Evolutionary conservation across 2,113 vertebrate genomes (phyloP).

Genomic region (Lethenteron reissneri): DNA sequence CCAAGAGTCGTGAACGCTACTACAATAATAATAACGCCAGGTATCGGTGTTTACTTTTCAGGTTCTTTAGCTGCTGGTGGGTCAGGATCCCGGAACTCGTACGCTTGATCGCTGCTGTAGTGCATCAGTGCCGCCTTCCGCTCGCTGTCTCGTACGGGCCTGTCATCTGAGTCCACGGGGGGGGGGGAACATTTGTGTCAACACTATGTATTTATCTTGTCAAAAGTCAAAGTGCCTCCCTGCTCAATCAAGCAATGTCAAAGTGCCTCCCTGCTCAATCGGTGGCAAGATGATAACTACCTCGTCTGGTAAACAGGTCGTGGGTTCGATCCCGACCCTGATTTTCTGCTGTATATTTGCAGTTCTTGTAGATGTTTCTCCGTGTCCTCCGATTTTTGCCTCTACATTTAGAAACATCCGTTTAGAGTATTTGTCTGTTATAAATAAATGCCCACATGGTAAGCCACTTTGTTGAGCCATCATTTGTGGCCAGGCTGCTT

Average conservation of each 20-base stretch:
- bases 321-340: neutral
- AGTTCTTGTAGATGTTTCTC: no score
- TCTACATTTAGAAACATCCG: no score
- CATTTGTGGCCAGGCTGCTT: no score
- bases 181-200: neutral
- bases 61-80: neutral
- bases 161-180: slow-evolving; percentile 20
- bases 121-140: slow-evolving; percentile 26
- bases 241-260: neutral
- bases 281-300: neutral
- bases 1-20: no score
- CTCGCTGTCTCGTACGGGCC: slow-evolving; percentile 29
- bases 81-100: slow-evolving; percentile 12
- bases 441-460: no score
- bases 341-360: no score
- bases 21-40: neutral
- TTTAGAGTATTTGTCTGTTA: no score
- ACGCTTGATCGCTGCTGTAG: slow-evolving; percentile 22
- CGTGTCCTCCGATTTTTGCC: no score
- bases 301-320: neutral
- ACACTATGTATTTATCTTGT: neutral
- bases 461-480: no score
- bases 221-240: neutral
- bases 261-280: neutral
- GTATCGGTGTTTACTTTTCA: slow-evolving; percentile 12